Base-by-base conservation (phyloP, 2,888 invertebrate species). In the Eupithecia vulgata region DNA sequence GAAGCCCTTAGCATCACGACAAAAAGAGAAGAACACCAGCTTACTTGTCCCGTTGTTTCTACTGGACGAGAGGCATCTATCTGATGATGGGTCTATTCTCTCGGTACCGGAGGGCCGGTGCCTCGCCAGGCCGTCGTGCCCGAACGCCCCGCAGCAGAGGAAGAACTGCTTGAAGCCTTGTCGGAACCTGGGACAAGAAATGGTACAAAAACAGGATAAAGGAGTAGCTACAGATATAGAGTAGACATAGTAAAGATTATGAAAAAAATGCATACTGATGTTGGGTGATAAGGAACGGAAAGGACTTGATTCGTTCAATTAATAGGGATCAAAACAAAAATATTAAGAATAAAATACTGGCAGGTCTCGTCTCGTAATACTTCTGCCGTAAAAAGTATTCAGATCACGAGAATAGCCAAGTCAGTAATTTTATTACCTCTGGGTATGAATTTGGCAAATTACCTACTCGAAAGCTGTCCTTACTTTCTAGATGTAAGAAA, bases 161-260 rank as follows among this genome's bases (percentile, higher is more conserved):
- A 99, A 98, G 89, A 98, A 97, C 89, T 98, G 97, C 85, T 97
- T 97, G 92, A 99, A 98, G 12, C 99, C 99, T 82, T 98, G 96
- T 65, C 99, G 96, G 91, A 99, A 99, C 89, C 99, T 98, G 59
- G 6, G n/a, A 21, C 10, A 52, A n/a, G 48, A n/a, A 3, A 48
- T n/a, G 5, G 8, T 52, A 21, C 48, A n/a, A 7, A 48, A 48
- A 48, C 1, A 8, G 21, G 4, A 4, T 10, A 52, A n/a, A n/a
- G 6, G 15, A 15, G 42, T 40, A 42, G 37, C n/a, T n/a, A n/a
- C n/a, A n/a, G n/a, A n/a, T n/a, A n/a, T n/a, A n/a, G n/a, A n/a
- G n/a, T n/a, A n/a, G n/a, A n/a, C n/a, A 42, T 42, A 17, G 15
- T 5, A 13, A 42, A 15, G 15, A 42, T 15, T 42, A 5, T 42